Conservation (phyloP, 2,888 invertebrate genomes). For the Habroteleia sp. region DNA sequence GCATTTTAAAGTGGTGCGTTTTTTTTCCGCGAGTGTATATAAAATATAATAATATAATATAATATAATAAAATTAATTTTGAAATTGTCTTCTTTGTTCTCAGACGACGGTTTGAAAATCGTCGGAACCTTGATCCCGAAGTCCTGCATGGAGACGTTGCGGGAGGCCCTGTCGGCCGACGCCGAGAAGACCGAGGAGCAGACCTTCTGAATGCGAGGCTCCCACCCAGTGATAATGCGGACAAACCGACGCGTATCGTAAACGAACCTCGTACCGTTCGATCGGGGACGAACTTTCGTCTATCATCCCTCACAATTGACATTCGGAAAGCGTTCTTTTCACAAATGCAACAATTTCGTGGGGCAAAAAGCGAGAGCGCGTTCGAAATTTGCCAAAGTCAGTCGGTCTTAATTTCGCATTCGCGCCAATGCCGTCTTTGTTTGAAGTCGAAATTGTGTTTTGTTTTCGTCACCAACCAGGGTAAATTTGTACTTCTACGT, state of each 20-base stretch:
- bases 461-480: too few relatives aligned
- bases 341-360: constrained; percentile 47
- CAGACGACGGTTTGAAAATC: constrained; percentile 80
- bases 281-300: background rate
- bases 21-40: too few relatives aligned
- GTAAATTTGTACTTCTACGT: too few relatives aligned
- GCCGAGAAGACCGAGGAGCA: constrained; percentile 91
- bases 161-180: constrained; percentile 89
- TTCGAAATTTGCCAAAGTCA: background rate
- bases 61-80: too few relatives aligned
- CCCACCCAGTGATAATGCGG: constrained; percentile 24
- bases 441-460: too few relatives aligned
- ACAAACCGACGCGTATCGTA: constrained; percentile 15
- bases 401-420: too few relatives aligned
- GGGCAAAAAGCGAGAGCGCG: background rate
- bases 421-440: too few relatives aligned
- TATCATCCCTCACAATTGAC: background rate
- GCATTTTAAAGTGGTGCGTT: too few relatives aligned
- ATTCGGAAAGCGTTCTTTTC: constrained; percentile 28
- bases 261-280: constrained; percentile 10
- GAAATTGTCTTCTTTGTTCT: too few relatives aligned
- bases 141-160: constrained; percentile 90
- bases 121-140: constrained; percentile 92
- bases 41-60: too few relatives aligned
- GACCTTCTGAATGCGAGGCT: constrained; percentile 81